Percentiles rank a stretch among this genome's conserved stretches.
Conservation (phyloP, 2,888 invertebrate genomes). For the Helicoverpa assulta region DNA sequence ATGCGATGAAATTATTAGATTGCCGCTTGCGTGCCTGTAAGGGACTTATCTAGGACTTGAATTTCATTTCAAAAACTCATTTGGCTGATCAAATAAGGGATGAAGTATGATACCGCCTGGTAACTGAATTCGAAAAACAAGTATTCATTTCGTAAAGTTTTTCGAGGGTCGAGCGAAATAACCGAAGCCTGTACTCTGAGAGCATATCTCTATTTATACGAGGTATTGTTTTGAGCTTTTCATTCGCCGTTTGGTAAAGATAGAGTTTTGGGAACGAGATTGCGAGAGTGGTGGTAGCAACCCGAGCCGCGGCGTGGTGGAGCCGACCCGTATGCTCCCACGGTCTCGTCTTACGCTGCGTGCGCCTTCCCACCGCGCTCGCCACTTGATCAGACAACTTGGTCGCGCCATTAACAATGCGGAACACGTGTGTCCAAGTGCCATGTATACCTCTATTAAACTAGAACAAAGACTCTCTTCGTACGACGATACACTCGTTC, state of each 20-base stretch:
- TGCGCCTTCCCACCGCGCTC: slow-evolving; percentile 69
- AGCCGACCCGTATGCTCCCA: slow-evolving; percentile 82
- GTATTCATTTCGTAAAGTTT: slow-evolving; percentile 40
- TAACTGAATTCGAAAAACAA: slow-evolving; percentile 35
- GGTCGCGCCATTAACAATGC: slow-evolving; percentile 77
- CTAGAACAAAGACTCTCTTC: slow-evolving; percentile 55
- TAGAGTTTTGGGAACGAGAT: slow-evolving; percentile 13
- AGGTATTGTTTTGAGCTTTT: slow-evolving; percentile 29
- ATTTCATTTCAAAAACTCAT: slow-evolving; percentile 45
- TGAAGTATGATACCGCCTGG: slow-evolving; percentile 37
- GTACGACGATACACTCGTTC: slow-evolving; percentile 32
- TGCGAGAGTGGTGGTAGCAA: slow-evolving; percentile 50
- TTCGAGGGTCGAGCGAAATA: slow-evolving; percentile 31
- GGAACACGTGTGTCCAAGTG: slow-evolving; percentile 80
- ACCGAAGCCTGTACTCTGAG: slow-evolving; percentile 20
- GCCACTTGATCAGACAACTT: slow-evolving; percentile 72
- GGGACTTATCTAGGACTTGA: slow-evolving; percentile 26
- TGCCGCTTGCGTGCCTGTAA: slow-evolving; percentile 14
- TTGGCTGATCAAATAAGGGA: slow-evolving; percentile 37
- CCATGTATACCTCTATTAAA: slow-evolving; percentile 60
- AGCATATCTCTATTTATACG: slow-evolving; percentile 10
- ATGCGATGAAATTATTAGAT: slow-evolving; percentile 52
- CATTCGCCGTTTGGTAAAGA: slow-evolving; percentile 9
- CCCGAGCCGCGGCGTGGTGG: slow-evolving; percentile 59
- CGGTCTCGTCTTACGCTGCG: slow-evolving; percentile 78